Percentiles rank a stretch among this genome's conserved stretches.
Conservation (phyloP, 2,113 vertebrate species). For the Catagonus wagneri region DNA sequence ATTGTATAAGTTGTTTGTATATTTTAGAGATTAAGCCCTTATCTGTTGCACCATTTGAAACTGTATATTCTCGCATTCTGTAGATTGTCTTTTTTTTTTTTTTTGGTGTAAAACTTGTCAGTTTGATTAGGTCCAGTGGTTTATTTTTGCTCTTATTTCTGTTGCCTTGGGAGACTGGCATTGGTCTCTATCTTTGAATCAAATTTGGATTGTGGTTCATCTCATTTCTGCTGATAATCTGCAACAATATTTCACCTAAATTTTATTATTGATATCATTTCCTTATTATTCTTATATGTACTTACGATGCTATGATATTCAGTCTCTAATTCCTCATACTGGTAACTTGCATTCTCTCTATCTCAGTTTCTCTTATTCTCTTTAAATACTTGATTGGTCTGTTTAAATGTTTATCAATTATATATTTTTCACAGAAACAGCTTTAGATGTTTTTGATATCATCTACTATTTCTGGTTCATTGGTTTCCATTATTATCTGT, state of each 20-base stretch:
- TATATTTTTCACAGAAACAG: neutral
- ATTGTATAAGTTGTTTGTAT: too few species aligned
- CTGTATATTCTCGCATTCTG: too few species aligned
- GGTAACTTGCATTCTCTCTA: neutral
- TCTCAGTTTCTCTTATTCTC: neutral
- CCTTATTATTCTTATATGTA: neutral
- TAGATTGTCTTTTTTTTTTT: too few species aligned
- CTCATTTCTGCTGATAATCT: neutral
- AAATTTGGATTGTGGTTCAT: neutral
- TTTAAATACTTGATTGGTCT: neutral
- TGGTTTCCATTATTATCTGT: neutral
- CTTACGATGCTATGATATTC: neutral
- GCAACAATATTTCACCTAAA: neutral
- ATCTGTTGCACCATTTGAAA: too few species aligned
- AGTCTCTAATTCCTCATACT: neutral
- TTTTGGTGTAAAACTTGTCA: too few species aligned
- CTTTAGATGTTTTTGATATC: neutral
- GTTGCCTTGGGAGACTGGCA: too few species aligned
- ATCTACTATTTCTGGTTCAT: neutral
- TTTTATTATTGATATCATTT: neutral
- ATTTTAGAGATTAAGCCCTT: too few species aligned
- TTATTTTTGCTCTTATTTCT: too few species aligned
- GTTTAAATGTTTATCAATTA: neutral
- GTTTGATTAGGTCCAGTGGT: too few species aligned
- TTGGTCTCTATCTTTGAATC: neutral